Base-by-base conservation (phyloP, 2,888 invertebrate species). In the Epirrhoe alternata region DNA sequence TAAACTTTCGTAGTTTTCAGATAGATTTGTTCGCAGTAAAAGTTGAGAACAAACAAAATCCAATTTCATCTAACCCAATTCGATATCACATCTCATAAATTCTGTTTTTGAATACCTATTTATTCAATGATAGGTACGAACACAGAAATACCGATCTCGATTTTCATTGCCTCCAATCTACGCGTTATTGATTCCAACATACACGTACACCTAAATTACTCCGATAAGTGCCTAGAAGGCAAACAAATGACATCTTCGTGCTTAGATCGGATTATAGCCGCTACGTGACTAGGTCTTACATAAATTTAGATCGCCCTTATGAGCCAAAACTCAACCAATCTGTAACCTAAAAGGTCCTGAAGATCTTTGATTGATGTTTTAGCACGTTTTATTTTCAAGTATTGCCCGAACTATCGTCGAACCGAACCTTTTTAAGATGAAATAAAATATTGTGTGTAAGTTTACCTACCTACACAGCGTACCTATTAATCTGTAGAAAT, bases 241-340 rank as follows among this genome's bases (percentile, higher is more conserved):
- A 68, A 71, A 69, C 53, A 56, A 69, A 71, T 61, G 71, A 63
- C 73, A 66, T 59, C 33, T 66, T 63, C 73, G 71, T 71, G 71
- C 63, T 55, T 55, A 51, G 65, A 65, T 69, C 60, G 64, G 54
- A 66, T 71, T 71, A 73, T 73, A 55, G 69, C 58, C 55, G 14
- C 42, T 68, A 68, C 69, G 69, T 69, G 73, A 64, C 63, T 71
- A 58, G 63, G 35, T 61, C 31, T 47, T 45, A 51, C 59, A 8
- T 8, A 72, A 70, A 72, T 71, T 73, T 75, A 80, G 85, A 85
- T 85, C 82, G 81, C 75, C 70, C 73, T 73, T 4, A 16, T 14
- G 16, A 7, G 47, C 7, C 5, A 47, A 5, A 16, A 73, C 75
- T 75, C 69, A 35, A 33, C 49, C 14, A 35, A 5, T 52, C 5